A percentile compares a stretch with the other conserved stretches of the same genome.
These are phyloP conservation scores for Gallinago stenura DNA, from an alignment of 2,797 vertebrate genomes.

Conservation along the genomic window DNA sequence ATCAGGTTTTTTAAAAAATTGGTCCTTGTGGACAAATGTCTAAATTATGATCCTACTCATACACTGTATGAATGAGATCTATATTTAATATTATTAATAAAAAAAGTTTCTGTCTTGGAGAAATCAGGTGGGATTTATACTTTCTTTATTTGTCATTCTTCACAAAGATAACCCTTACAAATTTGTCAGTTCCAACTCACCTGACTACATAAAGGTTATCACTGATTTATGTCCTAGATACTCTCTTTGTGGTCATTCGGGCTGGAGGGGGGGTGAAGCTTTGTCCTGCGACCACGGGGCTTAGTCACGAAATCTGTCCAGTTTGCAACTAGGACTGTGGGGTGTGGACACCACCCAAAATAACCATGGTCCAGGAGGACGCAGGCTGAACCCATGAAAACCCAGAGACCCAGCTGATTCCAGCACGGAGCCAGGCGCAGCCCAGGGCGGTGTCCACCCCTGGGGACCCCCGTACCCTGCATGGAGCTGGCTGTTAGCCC, in stretches of 20 bases:
- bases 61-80: constrained; percentile 87
- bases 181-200: background rate
- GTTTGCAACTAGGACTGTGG: background rate
- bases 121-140: constrained; percentile 72
- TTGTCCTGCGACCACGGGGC: background rate
- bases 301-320: background rate
- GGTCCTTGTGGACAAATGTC: constrained; percentile 82
- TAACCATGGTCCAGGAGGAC: background rate
- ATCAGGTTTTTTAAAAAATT: constrained; percentile 61
- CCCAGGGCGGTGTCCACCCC: rapidly evolving
- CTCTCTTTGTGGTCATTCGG: background rate
- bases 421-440: background rate
- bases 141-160: constrained; percentile 23
- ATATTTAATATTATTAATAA: constrained; percentile 80
- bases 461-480: rapidly evolving
- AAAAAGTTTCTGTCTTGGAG: constrained; percentile 82
- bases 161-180: background rate
- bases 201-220: background rate
- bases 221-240: background rate
- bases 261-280: background rate
- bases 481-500: background rate
- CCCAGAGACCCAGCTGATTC: background rate
- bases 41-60: constrained; percentile 81
- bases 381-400: background rate
- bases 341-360: background rate